Conservation (phyloP, 1,140 invertebrate genomes). For the Muscidifurax raptorellus region DNA sequence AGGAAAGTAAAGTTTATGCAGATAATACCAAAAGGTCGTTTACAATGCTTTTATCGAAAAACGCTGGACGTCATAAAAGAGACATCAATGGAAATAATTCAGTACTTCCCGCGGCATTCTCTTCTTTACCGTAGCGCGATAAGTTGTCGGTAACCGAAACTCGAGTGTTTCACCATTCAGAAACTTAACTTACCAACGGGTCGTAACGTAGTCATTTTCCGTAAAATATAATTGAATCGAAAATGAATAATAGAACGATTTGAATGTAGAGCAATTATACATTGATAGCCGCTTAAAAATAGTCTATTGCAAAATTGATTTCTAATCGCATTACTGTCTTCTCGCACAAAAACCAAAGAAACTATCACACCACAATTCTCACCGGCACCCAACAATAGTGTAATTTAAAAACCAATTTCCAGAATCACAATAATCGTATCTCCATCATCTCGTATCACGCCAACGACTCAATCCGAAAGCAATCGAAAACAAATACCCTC, state of each 20-base stretch:
- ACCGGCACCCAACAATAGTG: too few species aligned
- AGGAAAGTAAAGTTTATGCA: not conserved
- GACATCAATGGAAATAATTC: not conserved
- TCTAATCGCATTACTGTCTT: not conserved
- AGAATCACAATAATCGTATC: not conserved
- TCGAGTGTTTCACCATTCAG: not conserved
- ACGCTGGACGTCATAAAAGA: not conserved
- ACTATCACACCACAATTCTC: too few species aligned
- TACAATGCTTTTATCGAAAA: not conserved
- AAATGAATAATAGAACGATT: not conserved
- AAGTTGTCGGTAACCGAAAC: not conserved
- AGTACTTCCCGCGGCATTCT: not conserved
- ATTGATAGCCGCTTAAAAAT: not conserved
- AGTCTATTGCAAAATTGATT: not conserved
- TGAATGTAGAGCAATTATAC: not conserved
- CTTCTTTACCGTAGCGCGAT: slow-evolving; percentile 16
- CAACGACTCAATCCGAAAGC: not conserved
- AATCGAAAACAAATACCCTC: not conserved
- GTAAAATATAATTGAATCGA: not conserved
- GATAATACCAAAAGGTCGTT: not conserved
- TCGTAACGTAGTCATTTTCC: not conserved
- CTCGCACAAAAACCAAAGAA: too few species aligned
- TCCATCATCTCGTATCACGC: not conserved
- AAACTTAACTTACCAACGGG: not conserved
- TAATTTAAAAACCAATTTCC: not conserved